Percentiles rank a stretch among this genome's conserved stretches.
These are phyloP conservation scores for Metallyticus violacea DNA, from an alignment of 2,888 invertebrate species.

Conservation along the genomic window DNA sequence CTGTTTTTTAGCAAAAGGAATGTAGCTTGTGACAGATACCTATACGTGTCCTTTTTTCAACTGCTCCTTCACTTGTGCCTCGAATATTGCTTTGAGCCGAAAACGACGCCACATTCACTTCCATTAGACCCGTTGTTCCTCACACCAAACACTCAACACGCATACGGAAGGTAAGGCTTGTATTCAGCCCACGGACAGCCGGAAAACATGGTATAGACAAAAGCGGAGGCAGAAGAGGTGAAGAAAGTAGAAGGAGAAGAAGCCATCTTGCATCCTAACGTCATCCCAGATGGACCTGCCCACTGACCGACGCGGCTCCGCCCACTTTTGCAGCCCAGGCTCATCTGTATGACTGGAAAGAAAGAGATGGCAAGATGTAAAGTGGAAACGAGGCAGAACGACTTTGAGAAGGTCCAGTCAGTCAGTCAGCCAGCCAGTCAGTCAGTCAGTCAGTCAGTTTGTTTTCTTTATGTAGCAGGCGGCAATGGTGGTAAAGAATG, in stretches of 20 bases:
- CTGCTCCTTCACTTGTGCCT: no score
- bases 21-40: no score
- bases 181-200: not conserved
- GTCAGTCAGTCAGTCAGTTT: conserved; percentile 40
- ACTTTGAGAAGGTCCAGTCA: not conserved
- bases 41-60: no score
- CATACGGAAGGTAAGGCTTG: not conserved
- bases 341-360: conserved; percentile 24
- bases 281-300: conserved; percentile 47
- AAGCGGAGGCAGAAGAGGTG: not conserved
- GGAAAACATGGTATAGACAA: conserved; percentile 4
- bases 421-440: not conserved
- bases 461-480: conserved; percentile 48
- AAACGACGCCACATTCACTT: no score
- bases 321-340: conserved; percentile 38
- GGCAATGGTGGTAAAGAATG: not conserved
- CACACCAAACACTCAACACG: not conserved
- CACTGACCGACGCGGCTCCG: conserved; percentile 52
- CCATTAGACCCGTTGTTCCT: no score
- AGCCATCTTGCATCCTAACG: conserved; percentile 17
- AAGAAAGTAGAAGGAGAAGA: not conserved
- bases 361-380: conserved; percentile 19
- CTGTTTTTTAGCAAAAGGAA: no score
- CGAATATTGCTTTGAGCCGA: no score
- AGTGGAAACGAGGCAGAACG: not conserved